Evolutionary conservation across 1,140 invertebrate species (phyloP), one percentile per base, ranked within the genome.

Genomic region (Thereuonema tuberculata): DNA sequence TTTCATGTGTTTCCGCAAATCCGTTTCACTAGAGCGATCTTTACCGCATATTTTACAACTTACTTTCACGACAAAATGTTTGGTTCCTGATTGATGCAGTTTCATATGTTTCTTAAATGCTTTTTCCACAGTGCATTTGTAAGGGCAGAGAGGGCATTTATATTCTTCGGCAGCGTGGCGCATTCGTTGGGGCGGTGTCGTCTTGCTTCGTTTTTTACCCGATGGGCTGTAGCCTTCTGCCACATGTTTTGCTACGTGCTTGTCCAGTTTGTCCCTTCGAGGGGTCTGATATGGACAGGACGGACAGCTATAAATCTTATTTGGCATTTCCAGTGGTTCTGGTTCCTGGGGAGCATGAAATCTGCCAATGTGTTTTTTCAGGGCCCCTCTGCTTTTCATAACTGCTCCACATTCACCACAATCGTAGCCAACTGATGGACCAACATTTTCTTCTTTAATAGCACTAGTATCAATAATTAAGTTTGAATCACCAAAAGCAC

Each of bases 91-190:
- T 43, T 63, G 56, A 55, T 70, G 69, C 12, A 66, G 49, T 52
- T 68, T 68, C 23, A 65, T 56, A 54, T 71, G 69, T 20, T 67
- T 64, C 28, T 62, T 66, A 24, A 68, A 62, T 2, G 69, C 67
- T 60, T 66, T 67, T 46, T 67, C 67, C 25, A 70, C 68, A 21
- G 68, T 70, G 57, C 69, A 71, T 3, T 62, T 58, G 56, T 71
- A 71, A 12, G 66, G 63, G 58, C 69, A 71, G 12, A 62, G 37
- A 9, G 64, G 62, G 56, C 69, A 71, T 26, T 61, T 62, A 14
- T 70, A 65, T 53, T 71, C 69, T 55, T 71, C 69, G 31, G 63
- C 62, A 50, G 64, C 63, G n/a, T 64, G 69, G 56, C 69, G 64
- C 58, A 71, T 68, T 17, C 70, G 60, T 53, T 67, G 67, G 0